phyloP scores from a whole-genome alignment of 2,797 vertebrate species.

The Schizopygopsis pylzovi region DNA sequence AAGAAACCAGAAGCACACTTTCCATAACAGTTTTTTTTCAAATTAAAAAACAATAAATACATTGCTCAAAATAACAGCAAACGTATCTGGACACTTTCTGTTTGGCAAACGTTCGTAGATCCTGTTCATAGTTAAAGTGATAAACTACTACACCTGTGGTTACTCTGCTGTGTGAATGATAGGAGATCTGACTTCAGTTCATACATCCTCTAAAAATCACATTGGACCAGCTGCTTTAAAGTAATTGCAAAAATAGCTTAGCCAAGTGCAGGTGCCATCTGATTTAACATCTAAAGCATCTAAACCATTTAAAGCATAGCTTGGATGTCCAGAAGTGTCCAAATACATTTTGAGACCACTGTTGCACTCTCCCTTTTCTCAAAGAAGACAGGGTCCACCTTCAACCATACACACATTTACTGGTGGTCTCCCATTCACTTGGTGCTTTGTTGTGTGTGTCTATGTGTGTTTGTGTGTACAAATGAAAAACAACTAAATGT shows the following conservation, averaged over 20 bases:
- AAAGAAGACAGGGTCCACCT: constrained; percentile 49
- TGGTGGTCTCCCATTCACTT: constrained; percentile 68
- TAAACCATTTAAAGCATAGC: background rate
- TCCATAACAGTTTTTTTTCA: background rate
- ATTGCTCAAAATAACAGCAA: background rate
- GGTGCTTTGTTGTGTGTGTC: constrained; percentile 61
- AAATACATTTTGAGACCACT: background rate
- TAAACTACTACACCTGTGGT: background rate
- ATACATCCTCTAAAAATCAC: background rate
- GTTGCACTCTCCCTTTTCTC: constrained; percentile 2
- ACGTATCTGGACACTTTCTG: background rate
- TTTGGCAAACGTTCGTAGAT: too few relatives aligned
- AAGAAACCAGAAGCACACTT: background rate
- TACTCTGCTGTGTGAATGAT: background rate
- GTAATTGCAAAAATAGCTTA: background rate
- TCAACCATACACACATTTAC: constrained; percentile 58
- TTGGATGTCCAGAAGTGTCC: background rate
- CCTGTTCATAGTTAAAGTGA: background rate
- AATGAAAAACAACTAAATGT: background rate
- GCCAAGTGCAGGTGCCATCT: background rate
- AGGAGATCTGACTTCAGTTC: background rate
- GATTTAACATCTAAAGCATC: background rate
- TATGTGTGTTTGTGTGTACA: constrained; percentile 39
- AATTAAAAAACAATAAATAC: background rate
- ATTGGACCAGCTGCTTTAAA: background rate